A percentile compares a stretch with the other conserved stretches of the same genome.
Evolutionary conservation across 2,888 invertebrate species (phyloP).

Genomic region (Dendrolimus houi): DNA sequence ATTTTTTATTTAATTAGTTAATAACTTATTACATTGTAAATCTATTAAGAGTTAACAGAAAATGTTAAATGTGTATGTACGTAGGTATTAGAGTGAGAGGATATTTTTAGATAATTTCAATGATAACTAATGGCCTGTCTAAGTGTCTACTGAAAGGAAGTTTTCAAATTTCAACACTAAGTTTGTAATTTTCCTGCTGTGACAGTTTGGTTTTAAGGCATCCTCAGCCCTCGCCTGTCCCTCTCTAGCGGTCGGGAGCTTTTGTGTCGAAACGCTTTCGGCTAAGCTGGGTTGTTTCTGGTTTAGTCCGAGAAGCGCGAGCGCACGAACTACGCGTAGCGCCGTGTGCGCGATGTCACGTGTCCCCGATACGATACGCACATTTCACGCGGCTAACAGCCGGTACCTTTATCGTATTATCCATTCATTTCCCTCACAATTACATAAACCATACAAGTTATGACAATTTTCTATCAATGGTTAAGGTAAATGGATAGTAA

Average conservation of each 20-base stretch:
- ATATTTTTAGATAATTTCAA: not conserved
- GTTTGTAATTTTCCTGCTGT: constrained; percentile 38
- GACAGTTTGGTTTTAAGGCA: constrained; percentile 37
- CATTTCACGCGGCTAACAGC: constrained; percentile 20
- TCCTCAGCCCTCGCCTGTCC: constrained; percentile 27
- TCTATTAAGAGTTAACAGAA: too few relatives aligned
- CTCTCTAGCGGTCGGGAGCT: constrained; percentile 52
- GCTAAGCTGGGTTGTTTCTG: constrained; percentile 28
- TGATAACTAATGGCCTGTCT: not conserved
- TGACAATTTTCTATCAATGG: too few relatives aligned
- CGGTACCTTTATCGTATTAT: too few relatives aligned
- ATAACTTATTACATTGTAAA: too few relatives aligned
- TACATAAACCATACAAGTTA: too few relatives aligned
- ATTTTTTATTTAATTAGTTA: too few relatives aligned
- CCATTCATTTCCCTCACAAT: too few relatives aligned
- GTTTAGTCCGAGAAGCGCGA: constrained; percentile 59
- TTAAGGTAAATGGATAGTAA: too few relatives aligned
- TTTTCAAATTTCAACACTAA: constrained; percentile 28
- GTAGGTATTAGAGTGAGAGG: too few relatives aligned
- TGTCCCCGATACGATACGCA: constrained; percentile 20
- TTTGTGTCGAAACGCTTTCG: constrained; percentile 43
- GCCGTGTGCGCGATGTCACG: constrained; percentile 29
- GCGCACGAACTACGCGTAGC: constrained; percentile 50
- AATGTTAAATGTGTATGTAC: too few relatives aligned
- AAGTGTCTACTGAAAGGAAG: constrained; percentile 11